These are phyloP conservation scores for Drosophila equinoxialis DNA, from an alignment of 1,140 invertebrate species.

Conservation along the genomic window DNA sequence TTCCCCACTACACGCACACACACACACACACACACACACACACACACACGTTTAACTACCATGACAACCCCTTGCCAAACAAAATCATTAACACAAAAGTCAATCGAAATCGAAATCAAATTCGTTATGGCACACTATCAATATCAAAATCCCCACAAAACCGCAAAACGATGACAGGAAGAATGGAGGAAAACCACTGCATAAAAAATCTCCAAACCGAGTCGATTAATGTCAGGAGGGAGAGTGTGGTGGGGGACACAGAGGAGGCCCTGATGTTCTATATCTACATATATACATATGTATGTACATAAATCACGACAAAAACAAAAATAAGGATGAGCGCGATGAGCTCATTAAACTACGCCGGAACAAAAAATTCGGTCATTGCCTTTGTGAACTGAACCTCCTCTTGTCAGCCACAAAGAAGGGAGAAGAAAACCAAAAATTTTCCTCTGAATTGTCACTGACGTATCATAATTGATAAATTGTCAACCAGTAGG, in stretches of 20 bases:
- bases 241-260: neutral
- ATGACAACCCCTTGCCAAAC: constrained; percentile 45
- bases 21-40: neutral
- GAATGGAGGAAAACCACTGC: neutral
- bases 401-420: neutral
- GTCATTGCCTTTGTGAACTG: constrained; percentile 20
- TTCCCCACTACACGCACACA: neutral
- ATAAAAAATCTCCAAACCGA: too few species aligned
- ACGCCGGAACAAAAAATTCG: constrained; percentile 15
- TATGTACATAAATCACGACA: constrained; percentile 48
- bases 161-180: neutral
- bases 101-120: constrained; percentile 35
- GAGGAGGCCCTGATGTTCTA: neutral
- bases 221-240: constrained; percentile 26
- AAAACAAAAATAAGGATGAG: constrained; percentile 4
- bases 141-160: neutral
- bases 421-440: neutral
- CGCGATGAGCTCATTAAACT: constrained; percentile 46
- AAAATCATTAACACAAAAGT: constrained; percentile 57
- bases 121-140: constrained; percentile 1
- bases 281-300: neutral
- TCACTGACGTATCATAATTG: neutral
- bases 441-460: neutral
- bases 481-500: neutral
- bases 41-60: constrained; percentile 14